Evolutionary conservation across 1,140 invertebrate species (phyloP).

Genomic region (Tenebrio molitor): DNA sequence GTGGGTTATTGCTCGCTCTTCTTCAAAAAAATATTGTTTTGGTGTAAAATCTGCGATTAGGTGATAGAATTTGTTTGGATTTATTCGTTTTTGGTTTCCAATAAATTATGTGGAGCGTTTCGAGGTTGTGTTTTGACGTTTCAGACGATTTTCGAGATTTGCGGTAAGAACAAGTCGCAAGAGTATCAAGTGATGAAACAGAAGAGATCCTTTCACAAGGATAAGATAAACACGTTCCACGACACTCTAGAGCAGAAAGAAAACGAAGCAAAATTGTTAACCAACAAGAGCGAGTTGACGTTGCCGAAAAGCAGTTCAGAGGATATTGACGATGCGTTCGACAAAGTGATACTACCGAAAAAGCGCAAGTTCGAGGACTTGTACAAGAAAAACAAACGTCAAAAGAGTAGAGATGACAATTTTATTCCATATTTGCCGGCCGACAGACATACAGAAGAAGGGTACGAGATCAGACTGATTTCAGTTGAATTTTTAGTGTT

Average conservation of each 20-base stretch:
- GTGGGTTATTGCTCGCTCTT: too few relatives aligned
- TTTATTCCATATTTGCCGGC: slow-evolving; percentile 90
- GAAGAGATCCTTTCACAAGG: slow-evolving; percentile 76
- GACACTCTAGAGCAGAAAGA: slow-evolving; percentile 66
- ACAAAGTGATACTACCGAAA: slow-evolving; percentile 71
- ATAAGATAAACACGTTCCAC: slow-evolving; percentile 71
- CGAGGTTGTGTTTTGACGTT: too few relatives aligned
- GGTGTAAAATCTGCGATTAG: too few relatives aligned
- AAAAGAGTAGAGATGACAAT: slow-evolving; percentile 78
- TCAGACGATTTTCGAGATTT: slow-evolving; percentile 96
- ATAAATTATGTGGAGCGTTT: too few relatives aligned
- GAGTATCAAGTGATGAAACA: slow-evolving; percentile 81
- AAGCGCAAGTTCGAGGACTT: slow-evolving; percentile 72
- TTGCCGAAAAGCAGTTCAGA: slow-evolving; percentile 58
- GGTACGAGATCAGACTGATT: slow-evolving; percentile 69
- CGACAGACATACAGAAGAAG: slow-evolving; percentile 90
- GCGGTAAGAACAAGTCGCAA: slow-evolving; percentile 82
- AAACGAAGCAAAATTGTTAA: slow-evolving; percentile 60
- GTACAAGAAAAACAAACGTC: slow-evolving; percentile 71
- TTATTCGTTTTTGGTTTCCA: too few relatives aligned
- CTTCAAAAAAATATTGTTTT: too few relatives aligned
- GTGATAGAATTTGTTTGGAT: too few relatives aligned
- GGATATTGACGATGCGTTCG: slow-evolving; percentile 64
- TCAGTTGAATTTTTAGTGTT: slow-evolving; percentile 46
- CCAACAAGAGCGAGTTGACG: slow-evolving; percentile 54